Evolutionary conservation across 2,113 vertebrate species (phyloP), one percentile per base, ranked within the genome.

Genomic region (Calidris pygmaea): DNA sequence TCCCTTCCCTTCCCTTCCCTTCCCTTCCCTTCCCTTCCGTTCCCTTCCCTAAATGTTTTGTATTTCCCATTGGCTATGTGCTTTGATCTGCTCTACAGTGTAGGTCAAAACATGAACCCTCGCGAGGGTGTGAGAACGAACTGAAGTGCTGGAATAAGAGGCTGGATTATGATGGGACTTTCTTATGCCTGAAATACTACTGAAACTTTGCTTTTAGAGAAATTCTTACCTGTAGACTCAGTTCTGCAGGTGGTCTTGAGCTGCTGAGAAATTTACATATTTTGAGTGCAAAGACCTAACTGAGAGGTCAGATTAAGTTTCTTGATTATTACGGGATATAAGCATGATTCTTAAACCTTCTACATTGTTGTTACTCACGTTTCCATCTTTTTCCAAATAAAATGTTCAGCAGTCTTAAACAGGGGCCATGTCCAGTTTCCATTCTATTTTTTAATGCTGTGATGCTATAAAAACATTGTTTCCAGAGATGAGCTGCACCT

Each of bases 361-460:
- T 66, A 4, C 10, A 34, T 62, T 79, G 8, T 41, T 83, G 5
- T 37, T 52, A 45, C 30, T 84, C 21, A 30, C 10, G 2, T 56
- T 1, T 71, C 29, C 17, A 9, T 63, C 30, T 65, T 58, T 68
- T 82, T 89, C 17, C 4, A 70, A 59, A 65, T 37, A 21, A 77
- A 52, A 11, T 50, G 1, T 75, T 12, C 32, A 55, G 4, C 4
- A 22, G 18, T 45, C 43, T 74, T 92, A 45, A 70, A 55, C 12
- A 27, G 7, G 6, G 12, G 6, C 0, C 1, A 2, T 41, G 9
- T 55, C 37, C 60, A 70, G 22, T 55, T 52, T 18, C 5, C 10
- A 5, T 12, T 56, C 9, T 14, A 35, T 70, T 15, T 79, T 63
- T 84, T 17, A 70, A 47, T 59, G 27, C 3, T 1, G 0, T 20